Evolutionary conservation across 2,888 invertebrate genomes (phyloP).

Genomic region (Temnothorax rugatulus): DNA sequence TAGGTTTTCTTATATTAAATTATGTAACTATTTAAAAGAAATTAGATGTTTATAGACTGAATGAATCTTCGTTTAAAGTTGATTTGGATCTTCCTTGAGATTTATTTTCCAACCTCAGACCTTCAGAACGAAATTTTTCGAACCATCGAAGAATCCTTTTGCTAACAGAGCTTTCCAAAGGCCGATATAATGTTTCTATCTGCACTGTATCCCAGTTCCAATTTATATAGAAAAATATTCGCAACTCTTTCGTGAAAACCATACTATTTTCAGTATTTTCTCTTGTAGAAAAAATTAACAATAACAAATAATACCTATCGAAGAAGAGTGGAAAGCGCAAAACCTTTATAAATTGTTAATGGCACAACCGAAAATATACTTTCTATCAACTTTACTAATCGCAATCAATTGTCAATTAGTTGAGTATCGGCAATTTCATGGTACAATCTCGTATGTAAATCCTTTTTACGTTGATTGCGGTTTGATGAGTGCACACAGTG

Average conservation of each 20-base stretch:
- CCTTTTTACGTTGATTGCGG: constrained; percentile 21
- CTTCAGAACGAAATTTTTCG: background rate
- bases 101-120: background rate
- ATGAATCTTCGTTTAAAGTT: background rate
- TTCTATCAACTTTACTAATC: constrained; percentile 2
- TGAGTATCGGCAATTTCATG: constrained; percentile 1
- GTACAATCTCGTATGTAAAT: background rate
- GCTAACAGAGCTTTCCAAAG: background rate
- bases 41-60: background rate
- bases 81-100: background rate
- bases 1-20: background rate
- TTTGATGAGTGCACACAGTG: constrained; percentile 2
- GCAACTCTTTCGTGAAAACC: background rate
- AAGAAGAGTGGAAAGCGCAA: background rate
- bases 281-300: background rate
- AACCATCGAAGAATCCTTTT: background rate
- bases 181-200: constrained; percentile 8
- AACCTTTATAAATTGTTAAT: constrained; percentile 1
- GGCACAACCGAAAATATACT: background rate
- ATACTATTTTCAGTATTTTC: background rate
- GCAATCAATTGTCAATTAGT: constrained; percentile 10
- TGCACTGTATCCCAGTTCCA: background rate
- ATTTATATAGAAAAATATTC: constrained; percentile 7
- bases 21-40: background rate
- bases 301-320: background rate